A percentile compares a stretch with the other conserved stretches of the same genome.
Conservation (phyloP, 2,797 vertebrate species). For the Protonibea diacanthus region DNA sequence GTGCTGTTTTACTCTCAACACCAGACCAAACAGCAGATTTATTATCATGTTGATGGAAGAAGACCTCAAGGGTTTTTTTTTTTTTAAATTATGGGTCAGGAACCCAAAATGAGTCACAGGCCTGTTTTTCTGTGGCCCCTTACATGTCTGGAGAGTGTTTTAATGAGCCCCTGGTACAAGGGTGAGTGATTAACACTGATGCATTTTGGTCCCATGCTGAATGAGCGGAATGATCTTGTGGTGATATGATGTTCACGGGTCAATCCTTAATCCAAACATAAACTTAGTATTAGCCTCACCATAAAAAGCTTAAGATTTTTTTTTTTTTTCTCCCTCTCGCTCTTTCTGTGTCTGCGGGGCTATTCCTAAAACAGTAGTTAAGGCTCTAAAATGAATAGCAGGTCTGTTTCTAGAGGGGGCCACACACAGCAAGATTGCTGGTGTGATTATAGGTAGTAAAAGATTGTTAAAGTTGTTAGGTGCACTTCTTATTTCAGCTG, state of each 20-base stretch:
- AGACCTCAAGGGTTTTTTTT: conserved; percentile 65
- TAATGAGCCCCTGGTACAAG: conserved; percentile 59
- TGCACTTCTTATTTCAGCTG: conserved; percentile 2
- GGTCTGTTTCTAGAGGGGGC: conserved; percentile 14
- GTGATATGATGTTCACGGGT: conserved; percentile 61
- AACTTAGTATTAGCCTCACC: conserved; percentile 45
- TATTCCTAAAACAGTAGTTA: conserved; percentile 29
- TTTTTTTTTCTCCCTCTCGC: not conserved
- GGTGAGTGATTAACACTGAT: conserved; percentile 69
- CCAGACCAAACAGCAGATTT: conserved; percentile 57
- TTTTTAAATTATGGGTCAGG: conserved; percentile 69
- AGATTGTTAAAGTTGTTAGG: not conserved
- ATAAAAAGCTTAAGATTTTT: conserved; percentile 11
- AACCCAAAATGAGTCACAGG: conserved; percentile 64
- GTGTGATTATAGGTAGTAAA: conserved; percentile 13
- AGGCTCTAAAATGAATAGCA: conserved; percentile 4
- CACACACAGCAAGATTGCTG: conserved; percentile 24
- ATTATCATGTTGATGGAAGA: conserved; percentile 66
- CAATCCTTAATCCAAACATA: conserved; percentile 70
- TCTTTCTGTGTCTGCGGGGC: conserved; percentile 6
- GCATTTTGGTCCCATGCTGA: conserved; percentile 62
- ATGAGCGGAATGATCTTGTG: conserved; percentile 54
- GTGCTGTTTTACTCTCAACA: conserved; percentile 48
- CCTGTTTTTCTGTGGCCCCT: conserved; percentile 58
- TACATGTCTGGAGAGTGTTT: conserved; percentile 61